Percentiles rank a stretch among this genome's conserved stretches.
Evolutionary conservation across 2,113 vertebrate genomes (phyloP).

Genomic region (Thinocorus orbignyianus): DNA sequence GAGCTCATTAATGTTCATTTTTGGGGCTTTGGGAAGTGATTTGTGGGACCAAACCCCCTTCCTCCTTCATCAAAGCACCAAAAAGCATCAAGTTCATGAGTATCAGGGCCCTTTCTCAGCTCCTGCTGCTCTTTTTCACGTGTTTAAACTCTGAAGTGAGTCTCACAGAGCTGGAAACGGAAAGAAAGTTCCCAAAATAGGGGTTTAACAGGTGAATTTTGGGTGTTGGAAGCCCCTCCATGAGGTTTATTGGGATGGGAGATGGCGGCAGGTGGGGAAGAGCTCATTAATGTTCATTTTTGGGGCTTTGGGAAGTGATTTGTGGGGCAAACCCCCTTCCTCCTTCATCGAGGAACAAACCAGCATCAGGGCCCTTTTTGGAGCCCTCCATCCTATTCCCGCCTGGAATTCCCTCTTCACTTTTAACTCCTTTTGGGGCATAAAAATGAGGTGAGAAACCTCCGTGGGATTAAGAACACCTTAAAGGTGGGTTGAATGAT

Average conservation of each 20-base stretch:
- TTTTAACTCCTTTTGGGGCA: rapidly evolving
- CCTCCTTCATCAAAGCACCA: too few relatives aligned
- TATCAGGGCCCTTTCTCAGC: not conserved
- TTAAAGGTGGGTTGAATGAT: not conserved
- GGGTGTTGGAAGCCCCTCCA: rapidly evolving
- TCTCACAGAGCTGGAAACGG: rapidly evolving
- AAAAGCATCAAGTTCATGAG: not conserved
- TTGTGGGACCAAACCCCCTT: too few relatives aligned
- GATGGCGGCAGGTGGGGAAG: rapidly evolving
- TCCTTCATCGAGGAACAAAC: not conserved
- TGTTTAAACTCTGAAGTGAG: not conserved
- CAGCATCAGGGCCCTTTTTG: rapidly evolving
- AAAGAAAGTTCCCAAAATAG: rapidly evolving
- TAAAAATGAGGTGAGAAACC: not conserved
- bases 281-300: not conserved
- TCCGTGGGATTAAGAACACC: not conserved
- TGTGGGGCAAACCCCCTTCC: not conserved
- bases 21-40: not conserved
- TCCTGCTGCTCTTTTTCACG: rapidly evolving
- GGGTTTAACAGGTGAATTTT: rapidly evolving
- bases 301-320: not conserved
- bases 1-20: not conserved
- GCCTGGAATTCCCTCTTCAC: rapidly evolving
- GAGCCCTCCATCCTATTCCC: not conserved
- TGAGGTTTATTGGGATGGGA: not conserved